Conservation (phyloP, 2,888 invertebrate species). For the Drosophila neutralis region DNA sequence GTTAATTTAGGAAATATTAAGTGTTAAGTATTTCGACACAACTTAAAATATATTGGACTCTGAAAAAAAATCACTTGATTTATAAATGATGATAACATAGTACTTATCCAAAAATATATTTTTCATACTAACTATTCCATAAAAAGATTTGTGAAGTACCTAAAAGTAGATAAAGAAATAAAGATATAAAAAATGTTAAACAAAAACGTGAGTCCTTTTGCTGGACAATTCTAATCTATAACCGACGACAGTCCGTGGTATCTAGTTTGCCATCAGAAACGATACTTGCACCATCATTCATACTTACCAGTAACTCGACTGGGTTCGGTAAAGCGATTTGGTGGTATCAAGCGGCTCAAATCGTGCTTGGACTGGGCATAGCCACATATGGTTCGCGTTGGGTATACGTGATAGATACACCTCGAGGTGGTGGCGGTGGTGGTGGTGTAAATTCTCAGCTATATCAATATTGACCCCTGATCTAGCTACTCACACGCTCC, state of each 20-base stretch:
- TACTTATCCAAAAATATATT: background rate
- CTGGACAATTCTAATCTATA: background rate
- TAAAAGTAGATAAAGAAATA: background rate
- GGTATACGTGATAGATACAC: constrained; percentile 6
- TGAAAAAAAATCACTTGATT: background rate
- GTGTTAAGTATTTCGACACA: background rate
- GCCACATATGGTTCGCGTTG: constrained; percentile 5
- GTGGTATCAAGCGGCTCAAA: constrained; percentile 37
- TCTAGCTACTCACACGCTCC: constrained; percentile 56
- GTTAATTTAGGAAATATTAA: background rate
- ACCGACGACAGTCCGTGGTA: constrained; percentile 14
- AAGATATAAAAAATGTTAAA: background rate
- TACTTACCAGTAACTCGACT: constrained; percentile 21
- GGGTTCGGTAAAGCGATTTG: constrained; percentile 11
- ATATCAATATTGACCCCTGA: constrained; percentile 60
- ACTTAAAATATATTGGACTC: background rate
- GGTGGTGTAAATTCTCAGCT: constrained; percentile 24
- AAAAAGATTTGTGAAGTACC: background rate
- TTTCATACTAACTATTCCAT: background rate
- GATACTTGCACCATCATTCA: constrained; percentile 18
- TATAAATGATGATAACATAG: background rate
- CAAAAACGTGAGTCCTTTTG: background rate
- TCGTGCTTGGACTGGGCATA: constrained; percentile 31
- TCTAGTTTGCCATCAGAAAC: background rate
- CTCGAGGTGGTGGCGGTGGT: background rate